Evolutionary conservation across 2,797 vertebrate genomes (phyloP), one percentile per base, ranked within the genome.

Genomic region (Parotocinclus haroldoi): DNA sequence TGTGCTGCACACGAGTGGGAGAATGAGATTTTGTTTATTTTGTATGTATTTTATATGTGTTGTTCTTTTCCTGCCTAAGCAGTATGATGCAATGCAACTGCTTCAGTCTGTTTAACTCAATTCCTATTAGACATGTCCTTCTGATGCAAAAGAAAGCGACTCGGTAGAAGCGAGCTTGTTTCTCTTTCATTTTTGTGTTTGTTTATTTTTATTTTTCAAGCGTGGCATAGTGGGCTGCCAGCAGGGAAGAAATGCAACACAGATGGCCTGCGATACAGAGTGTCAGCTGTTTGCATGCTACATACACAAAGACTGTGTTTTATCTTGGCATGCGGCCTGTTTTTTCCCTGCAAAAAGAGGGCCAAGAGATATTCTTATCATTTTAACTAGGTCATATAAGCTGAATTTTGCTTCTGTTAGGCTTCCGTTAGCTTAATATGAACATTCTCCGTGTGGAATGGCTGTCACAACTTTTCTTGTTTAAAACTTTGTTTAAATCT

Each of bases 281-380:
- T 72, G 77, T 76, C 72, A 74, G 77, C 62, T 69, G 55, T 71
- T 73, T 71, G 77, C 62, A 68, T 57, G 71, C 68, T 72, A 76
- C 59, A 69, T 51, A 73, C 68, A 74, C 62, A 38, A 65, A 49
- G 52, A 54, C 54, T 72, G 60, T 73, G 64, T 79, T 76, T 77
- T 76, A 66, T 68, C 57, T 72, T 74, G 80, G 76, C 75, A 66
- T 19, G n/a, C 18, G 13, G 71, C 75, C 78, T 61, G 45, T 71
- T 68, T 70, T 77, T 27, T 27, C 27, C 71, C 66, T 77, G 74
- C 69, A 17, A 69, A 69, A 66, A 48, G 14, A 67, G 71, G 49
- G 73, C 65, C 66, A 63, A 69, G 65, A 73, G 73, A 63, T 74
- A 66, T 64, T 69, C 67, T 52, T 73, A 42, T 71, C 49, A 19